Percentiles rank a stretch among this genome's conserved stretches.
phyloP scores from a whole-genome alignment of 2,888 invertebrate species.

The Timema cristinae region DNA sequence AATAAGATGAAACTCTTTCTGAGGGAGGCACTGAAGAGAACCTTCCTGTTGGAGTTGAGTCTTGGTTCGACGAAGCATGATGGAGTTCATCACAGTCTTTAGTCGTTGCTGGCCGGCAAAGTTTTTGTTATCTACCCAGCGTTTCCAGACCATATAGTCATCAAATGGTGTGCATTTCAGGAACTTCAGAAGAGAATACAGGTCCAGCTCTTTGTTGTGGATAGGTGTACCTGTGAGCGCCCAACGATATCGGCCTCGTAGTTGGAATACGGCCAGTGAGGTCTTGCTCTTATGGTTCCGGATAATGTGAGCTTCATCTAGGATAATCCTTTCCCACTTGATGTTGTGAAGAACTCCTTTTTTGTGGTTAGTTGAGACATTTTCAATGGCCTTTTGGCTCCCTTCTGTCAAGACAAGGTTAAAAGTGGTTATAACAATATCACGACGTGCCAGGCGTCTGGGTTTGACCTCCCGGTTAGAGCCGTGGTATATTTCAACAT shows the following conservation, averaged over 20 bases:
- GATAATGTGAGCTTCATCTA: conserved; percentile 92
- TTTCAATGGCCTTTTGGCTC: background rate
- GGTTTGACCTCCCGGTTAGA: conserved; percentile 61
- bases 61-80: conserved; percentile 88
- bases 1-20: conserved; percentile 53
- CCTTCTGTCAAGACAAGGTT: conserved; percentile 59
- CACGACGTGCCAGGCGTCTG: conserved; percentile 60
- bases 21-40: conserved; percentile 58
- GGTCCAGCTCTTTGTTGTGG: conserved; percentile 86
- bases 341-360: conserved; percentile 61
- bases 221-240: conserved; percentile 92
- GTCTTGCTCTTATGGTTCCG: conserved; percentile 81
- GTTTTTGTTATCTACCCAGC: conserved; percentile 84
- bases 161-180: conserved; percentile 84
- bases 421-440: conserved; percentile 89
- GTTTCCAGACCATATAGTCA: conserved; percentile 84
- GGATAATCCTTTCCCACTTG: conserved; percentile 78
- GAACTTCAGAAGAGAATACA: conserved; percentile 78
- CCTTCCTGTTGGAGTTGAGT: conserved; percentile 65
- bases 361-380: background rate
- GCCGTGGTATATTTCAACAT: conserved; percentile 77
- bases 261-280: conserved; percentile 63
- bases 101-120: conserved; percentile 68
- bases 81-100: conserved; percentile 75
- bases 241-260: conserved; percentile 67